Evolutionary conservation across 2,888 invertebrate species (phyloP), one percentile per base, ranked within the genome.

Genomic region (Unio delphinus): DNA sequence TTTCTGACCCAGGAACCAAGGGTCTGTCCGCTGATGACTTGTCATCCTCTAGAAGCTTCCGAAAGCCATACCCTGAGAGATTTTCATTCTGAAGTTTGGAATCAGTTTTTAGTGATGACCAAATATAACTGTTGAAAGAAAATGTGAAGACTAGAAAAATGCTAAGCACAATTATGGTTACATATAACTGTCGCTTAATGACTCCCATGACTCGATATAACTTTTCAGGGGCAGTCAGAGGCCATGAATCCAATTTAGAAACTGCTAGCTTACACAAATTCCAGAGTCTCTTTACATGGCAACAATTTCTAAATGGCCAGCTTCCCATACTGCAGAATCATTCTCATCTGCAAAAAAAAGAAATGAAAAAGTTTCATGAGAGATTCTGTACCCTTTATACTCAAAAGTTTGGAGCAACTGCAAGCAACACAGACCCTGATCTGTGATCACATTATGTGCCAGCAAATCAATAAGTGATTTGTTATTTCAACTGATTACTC

Each of bases 11-110:
- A 15, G 72, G 69, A 28, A 70, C 72, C 57, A 78, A 74, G 34
- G 70, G 62, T 30, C 75, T 72, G 62, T 76, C 73, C 6, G 68
- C 65, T 45, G 75, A 64, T 34, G 74, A 71, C 17, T 78, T 79
- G 57, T 72, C 74, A 55, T 84, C 80, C 65, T 79, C 81, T 8
- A 81, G 68, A 56, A 81, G 73, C 74, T 81, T 80, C 34, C 81
- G 70, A 55, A 79, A 73, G 68, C 80, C 78, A 66, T 75, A 75
- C 61, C 78, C 78, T 55, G 74, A 68, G 58, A 68, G 64, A 62
- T 75, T 74, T 56, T 68, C 64, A 7, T 67, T 61, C 58, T 72
- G 68, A 6, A 73, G 69, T 61, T 65, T 66, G 54, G 70, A 69
- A 62, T 76, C 74, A 7, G 74, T 70, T 65, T 72, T 77, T 56